Base-by-base conservation (phyloP, 2,797 vertebrate genomes). In the Enoplosus armatus region DNA sequence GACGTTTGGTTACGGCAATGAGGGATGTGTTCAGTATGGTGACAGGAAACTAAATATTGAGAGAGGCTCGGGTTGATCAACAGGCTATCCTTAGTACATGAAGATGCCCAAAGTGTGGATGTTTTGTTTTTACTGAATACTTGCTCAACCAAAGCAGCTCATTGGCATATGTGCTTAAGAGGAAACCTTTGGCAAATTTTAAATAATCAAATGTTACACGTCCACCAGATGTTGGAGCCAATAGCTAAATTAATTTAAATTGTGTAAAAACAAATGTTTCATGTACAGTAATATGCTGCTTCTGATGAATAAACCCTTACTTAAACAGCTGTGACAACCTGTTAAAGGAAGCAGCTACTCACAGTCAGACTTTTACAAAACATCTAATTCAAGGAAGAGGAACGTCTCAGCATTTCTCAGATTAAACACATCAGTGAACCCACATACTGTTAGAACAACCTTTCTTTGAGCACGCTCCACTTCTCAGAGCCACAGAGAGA, bases 281-380 rank as follows among this genome's bases (percentile, higher is more conserved):
- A 39, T 55, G 22, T 8, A 33, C 20, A 26, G n/a, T 3, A 18
- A 43, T 18, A 27, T 50, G 50, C 31, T 55, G 39, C n/a, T 50
- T 56, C 8, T 55, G 26, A 54, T 54, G 22, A 63, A 16, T 24
- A 54, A 60, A 33, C 20, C 1, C 10, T n/a, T n/a, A n/a, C n/a
- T n/a, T n/a, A n/a, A n/a, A n/a, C n/a, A n/a, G n/a, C 14, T 35
- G 33, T 18, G 10, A 27, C 51, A 27, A 18, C 7, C 14, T 47
- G 50, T 63, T 72, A 20, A 18, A 69, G 69, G 63, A 79, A 75
- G 37, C 51, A 45, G 8, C 14, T 61, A n/a, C 39, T 72, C 6
- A 3, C 33, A 54, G 18, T 48, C 11, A 26, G 14, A 39, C 7
- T 45, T 29, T 53, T 55, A 64, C 7, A 1, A 79, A 63, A 70